Conservation (phyloP, 2,113 vertebrate species). For the Vombatus ursinus region DNA sequence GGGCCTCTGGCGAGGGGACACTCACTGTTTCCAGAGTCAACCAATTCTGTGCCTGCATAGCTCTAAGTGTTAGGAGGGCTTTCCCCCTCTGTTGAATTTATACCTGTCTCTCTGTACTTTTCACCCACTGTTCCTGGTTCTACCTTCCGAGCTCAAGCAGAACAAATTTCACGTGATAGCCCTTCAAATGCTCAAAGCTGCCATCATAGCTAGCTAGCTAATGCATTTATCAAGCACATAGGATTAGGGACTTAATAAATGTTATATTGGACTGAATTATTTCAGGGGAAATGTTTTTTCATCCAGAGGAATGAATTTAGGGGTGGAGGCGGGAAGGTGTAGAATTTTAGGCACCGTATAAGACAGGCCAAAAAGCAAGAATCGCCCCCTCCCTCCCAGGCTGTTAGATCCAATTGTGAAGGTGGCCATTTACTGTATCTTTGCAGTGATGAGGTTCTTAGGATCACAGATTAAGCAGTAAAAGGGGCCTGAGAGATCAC, state of each 20-base stretch:
- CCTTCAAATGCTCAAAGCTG: neutral
- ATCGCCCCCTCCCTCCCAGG: neutral
- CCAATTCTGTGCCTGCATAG: neutral
- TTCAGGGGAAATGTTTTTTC: neutral
- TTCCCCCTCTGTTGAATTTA: neutral
- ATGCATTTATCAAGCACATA: neutral
- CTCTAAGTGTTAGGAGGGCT: neutral
- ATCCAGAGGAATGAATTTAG: neutral
- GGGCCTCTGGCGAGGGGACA: neutral
- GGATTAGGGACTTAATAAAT: neutral
- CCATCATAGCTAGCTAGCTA: neutral
- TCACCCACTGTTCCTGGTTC: neutral
- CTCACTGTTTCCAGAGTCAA: neutral
- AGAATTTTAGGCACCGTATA: neutral
- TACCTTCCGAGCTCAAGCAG: neutral
- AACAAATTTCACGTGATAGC: neutral
- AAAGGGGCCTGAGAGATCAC: neutral
- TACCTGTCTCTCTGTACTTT: neutral
- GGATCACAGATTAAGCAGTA: neutral
- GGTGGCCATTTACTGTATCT: neutral
- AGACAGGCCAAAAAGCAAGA: too few relatives aligned
- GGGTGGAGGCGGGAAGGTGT: neutral
- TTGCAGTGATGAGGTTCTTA: neutral
- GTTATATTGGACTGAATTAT: neutral
- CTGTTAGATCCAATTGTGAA: neutral